phyloP scores from a whole-genome alignment of 2,113 vertebrate genomes.

The Pedetes capensis region DNA sequence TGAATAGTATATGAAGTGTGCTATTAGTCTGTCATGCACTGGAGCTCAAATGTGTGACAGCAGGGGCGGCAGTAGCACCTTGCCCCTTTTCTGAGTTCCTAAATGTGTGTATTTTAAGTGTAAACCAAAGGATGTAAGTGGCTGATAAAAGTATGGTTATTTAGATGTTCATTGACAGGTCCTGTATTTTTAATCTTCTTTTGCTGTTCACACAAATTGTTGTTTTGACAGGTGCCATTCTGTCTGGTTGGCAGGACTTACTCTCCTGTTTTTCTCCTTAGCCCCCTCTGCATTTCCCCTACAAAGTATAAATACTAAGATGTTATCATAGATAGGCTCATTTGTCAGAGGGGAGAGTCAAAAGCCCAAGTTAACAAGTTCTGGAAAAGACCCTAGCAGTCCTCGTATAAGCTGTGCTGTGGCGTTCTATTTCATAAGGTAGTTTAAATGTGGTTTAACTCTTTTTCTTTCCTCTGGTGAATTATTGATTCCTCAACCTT shows the following conservation, averaged over 20 bases:
- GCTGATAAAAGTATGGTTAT: constrained; percentile 4
- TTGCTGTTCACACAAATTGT: constrained; percentile 49
- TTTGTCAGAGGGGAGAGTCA: background rate
- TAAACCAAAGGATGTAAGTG: background rate
- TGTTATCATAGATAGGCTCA: background rate
- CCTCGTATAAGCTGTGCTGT: background rate
- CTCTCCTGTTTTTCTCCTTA: constrained; percentile 30
- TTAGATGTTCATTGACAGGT: constrained; percentile 25
- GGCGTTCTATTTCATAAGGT: background rate
- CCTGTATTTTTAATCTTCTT: constrained; percentile 21
- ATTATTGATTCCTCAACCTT: constrained; percentile 53
- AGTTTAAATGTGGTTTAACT: constrained; percentile 39
- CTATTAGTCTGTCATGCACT: background rate
- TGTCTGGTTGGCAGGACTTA: constrained; percentile 37
- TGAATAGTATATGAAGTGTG: background rate
- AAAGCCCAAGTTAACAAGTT: constrained; percentile 14
- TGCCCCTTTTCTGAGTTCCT: background rate
- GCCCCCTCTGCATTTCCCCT: constrained; percentile 5
- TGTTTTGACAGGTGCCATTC: constrained; percentile 68
- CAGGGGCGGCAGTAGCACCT: background rate
- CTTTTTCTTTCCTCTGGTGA: constrained; percentile 4
- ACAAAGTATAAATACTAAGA: background rate
- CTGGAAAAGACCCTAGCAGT: background rate
- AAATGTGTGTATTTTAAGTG: background rate
- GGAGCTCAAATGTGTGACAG: background rate